Evolutionary conservation across 2,888 invertebrate species (phyloP).

Genomic region (Ophion obscuratus): DNA sequence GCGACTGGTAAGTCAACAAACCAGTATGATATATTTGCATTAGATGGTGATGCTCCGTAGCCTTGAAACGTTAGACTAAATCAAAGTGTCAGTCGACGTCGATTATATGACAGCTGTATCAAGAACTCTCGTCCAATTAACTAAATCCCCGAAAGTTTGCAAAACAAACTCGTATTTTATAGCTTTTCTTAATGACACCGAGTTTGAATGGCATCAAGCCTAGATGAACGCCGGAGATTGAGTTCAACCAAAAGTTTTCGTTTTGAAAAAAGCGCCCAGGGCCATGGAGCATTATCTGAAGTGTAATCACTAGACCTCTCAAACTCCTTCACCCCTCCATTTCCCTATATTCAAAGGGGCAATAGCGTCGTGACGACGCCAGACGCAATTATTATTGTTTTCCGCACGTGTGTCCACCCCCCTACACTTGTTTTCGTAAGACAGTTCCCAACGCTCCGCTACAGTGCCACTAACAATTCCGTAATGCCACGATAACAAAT

Average conservation of each 20-base stretch:
- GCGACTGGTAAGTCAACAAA: no score
- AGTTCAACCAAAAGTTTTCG: conserved; percentile 42
- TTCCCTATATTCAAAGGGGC: background rate
- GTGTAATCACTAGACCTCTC: conserved; percentile 11
- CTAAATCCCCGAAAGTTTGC: conserved; percentile 10
- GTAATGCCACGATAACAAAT: background rate
- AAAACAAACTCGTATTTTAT: conserved; percentile 17
- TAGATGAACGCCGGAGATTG: conserved; percentile 35
- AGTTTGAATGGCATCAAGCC: conserved; percentile 8
- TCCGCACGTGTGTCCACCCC: no score
- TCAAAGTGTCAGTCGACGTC: no score
- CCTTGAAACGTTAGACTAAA: no score
- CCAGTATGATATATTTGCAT: no score
- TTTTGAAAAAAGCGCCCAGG: conserved; percentile 32
- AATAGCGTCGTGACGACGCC: background rate
- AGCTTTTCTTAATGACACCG: conserved; percentile 10
- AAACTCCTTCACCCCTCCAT: conserved; percentile 5
- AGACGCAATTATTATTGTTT: no score
- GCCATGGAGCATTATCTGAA: conserved; percentile 17
- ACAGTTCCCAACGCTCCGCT: no score
- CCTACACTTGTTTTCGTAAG: no score
- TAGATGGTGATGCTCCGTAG: no score
- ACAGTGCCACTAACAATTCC: no score
- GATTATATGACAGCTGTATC: background rate
- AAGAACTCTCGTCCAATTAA: conserved; percentile 34